These are phyloP conservation scores for Dicycla oo DNA, from an alignment of 2,888 invertebrate genomes.

Conservation along the genomic window DNA sequence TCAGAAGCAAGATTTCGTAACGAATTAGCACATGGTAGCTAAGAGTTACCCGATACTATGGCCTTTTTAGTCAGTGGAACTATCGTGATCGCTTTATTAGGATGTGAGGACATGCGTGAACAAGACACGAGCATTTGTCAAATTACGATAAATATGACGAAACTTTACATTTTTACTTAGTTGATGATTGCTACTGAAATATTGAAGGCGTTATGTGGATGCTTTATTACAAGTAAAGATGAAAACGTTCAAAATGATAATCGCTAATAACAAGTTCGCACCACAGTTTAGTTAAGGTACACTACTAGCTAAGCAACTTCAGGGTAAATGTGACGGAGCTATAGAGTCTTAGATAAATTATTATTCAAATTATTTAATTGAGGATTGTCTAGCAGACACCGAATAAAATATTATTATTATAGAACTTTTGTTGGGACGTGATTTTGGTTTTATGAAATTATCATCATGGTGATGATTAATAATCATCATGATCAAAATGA, in stretches of 20 bases:
- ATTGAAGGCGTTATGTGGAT: background rate
- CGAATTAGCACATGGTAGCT: conserved; percentile 77
- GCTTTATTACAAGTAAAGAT: background rate
- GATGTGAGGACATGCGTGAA: conserved; percentile 71
- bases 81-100: conserved; percentile 87
- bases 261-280: background rate
- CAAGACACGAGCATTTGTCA: conserved; percentile 66
- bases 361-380: background rate
- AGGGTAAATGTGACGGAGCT: background rate
- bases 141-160: conserved; percentile 49
- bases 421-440: too few species aligned
- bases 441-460: too few species aligned
- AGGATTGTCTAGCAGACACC: conserved; percentile 11
- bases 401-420: conserved; percentile 10
- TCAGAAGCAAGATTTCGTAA: conserved; percentile 69
- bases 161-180: conserved; percentile 31
- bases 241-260: conserved; percentile 14
- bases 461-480: too few species aligned
- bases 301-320: background rate
- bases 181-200: conserved; percentile 20
- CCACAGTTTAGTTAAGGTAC: background rate
- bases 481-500: conserved; percentile 18
- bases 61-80: conserved; percentile 78
- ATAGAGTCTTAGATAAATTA: background rate
- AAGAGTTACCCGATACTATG: conserved; percentile 73